These are phyloP conservation scores for Rhinolophus ferrumequinum DNA, from an alignment of 2,113 vertebrate genomes.

Conservation along the genomic window DNA sequence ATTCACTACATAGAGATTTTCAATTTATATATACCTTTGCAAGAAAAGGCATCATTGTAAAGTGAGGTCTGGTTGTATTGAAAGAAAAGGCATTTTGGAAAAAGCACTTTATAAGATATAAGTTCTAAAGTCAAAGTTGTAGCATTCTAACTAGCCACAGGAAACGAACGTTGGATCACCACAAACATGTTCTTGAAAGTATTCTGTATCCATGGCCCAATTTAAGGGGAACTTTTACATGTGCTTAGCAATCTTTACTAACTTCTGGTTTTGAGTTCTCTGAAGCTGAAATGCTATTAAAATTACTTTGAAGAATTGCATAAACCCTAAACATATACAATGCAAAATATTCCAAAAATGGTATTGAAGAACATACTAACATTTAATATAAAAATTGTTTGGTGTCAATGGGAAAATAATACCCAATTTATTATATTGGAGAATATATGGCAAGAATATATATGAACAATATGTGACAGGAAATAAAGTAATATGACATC, in stretches of 20 bases:
- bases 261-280: slow-evolving; percentile 22
- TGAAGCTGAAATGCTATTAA: slow-evolving; percentile 46
- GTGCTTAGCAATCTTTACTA: slow-evolving; percentile 27
- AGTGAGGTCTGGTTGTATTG: background rate
- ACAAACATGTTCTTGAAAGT: background rate
- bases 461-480: slow-evolving; percentile 59
- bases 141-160: background rate
- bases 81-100: slow-evolving; percentile 15
- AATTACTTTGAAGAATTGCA: slow-evolving; percentile 33
- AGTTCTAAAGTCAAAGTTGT: slow-evolving; percentile 6
- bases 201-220: background rate
- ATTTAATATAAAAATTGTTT: slow-evolving; percentile 54
- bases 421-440: slow-evolving; percentile 60
- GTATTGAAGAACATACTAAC: slow-evolving; percentile 44
- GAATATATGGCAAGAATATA: background rate
- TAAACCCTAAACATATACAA: slow-evolving; percentile 14
- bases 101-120: background rate
- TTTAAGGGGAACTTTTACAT: background rate
- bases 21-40: background rate
- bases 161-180: background rate
- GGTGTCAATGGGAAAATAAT: slow-evolving; percentile 71
- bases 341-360: slow-evolving; percentile 38
- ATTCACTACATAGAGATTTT: slow-evolving; percentile 1
- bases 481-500: slow-evolving; percentile 73
- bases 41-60: slow-evolving; percentile 11